Percentiles rank a stretch among this genome's conserved stretches.
phyloP scores from a whole-genome alignment of 2,888 invertebrate species.

The Embidobia sp. region DNA sequence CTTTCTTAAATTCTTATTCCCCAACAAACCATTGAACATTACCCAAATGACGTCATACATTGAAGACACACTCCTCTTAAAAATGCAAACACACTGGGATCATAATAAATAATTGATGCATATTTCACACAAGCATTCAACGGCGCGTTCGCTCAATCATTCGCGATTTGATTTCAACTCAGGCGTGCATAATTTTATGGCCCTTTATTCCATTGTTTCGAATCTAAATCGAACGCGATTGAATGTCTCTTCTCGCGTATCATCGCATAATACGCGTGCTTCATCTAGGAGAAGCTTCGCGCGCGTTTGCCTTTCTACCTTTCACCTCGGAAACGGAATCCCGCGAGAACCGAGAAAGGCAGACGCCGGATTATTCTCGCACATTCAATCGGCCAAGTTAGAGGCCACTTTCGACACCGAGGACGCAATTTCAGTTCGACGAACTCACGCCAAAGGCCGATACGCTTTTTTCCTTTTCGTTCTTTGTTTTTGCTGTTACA shows the following conservation, averaged over 20 bases:
- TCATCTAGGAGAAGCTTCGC: slow-evolving; percentile 37
- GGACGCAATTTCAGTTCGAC: slow-evolving; percentile 41
- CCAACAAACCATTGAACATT: no score
- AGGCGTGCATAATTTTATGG: slow-evolving; percentile 31
- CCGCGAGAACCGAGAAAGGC: no score
- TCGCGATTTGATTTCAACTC: slow-evolving; percentile 12
- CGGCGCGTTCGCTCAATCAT: slow-evolving; percentile 5
- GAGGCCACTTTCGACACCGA: no score
- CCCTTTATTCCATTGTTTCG: slow-evolving; percentile 42
- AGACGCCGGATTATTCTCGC: no score
- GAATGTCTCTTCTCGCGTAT: slow-evolving; percentile 33
- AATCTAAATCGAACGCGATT: slow-evolving; percentile 35
- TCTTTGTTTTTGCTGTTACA: background rate
- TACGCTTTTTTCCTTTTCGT: no score
- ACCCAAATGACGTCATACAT: no score
- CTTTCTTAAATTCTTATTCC: no score
- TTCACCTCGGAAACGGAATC: slow-evolving; percentile 66
- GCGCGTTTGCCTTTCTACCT: slow-evolving; percentile 66
- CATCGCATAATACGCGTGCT: slow-evolving; percentile 29
- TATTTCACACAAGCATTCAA: slow-evolving; percentile 4
- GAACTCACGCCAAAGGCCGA: slow-evolving; percentile 37
- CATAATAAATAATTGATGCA: slow-evolving; percentile 14
- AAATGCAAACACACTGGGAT: no score
- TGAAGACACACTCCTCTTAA: no score
- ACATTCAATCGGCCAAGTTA: no score